A percentile compares a stretch with the other conserved stretches of the same genome.
Evolutionary conservation across 2,113 vertebrate species (phyloP).

Genomic region (Hirundichthys speculiger): DNA sequence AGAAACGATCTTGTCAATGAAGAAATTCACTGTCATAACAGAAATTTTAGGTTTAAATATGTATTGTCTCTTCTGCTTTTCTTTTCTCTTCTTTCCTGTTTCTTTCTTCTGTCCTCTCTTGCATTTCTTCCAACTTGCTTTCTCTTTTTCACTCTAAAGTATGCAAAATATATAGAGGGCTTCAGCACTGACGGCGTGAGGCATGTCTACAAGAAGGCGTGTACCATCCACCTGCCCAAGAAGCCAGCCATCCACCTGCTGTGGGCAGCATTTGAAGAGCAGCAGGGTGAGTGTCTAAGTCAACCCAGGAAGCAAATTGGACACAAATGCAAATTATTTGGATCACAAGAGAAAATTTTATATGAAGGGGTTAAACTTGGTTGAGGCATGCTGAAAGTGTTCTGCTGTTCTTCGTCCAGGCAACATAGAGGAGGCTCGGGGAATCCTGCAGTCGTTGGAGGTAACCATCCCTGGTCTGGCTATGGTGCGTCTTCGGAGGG

Average conservation of each 20-base stretch:
- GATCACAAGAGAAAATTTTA: no score
- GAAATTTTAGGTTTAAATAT: slow-evolving; percentile 75
- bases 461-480: slow-evolving; percentile 87
- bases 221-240: slow-evolving; percentile 93
- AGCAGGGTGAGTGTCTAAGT: slow-evolving; percentile 87
- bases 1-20: slow-evolving; percentile 94
- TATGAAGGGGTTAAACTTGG: no score
- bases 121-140: slow-evolving; percentile 61
- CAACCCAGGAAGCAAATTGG: neutral
- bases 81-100: slow-evolving; percentile 37
- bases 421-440: slow-evolving; percentile 91
- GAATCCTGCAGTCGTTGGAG: slow-evolving; percentile 90
- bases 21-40: slow-evolving; percentile 82
- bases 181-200: slow-evolving; percentile 95
- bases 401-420: slow-evolving; percentile 70
- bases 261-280: slow-evolving; percentile 98
- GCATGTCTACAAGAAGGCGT: slow-evolving; percentile 97
- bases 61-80: slow-evolving; percentile 64
- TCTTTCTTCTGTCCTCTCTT: slow-evolving; percentile 56
- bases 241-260: slow-evolving; percentile 95
- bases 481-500: slow-evolving; percentile 93
- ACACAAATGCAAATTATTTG: no score
- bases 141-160: slow-evolving; percentile 89
- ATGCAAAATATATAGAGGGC: slow-evolving; percentile 99
- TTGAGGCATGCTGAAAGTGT: neutral